Percentiles rank a stretch among this genome's conserved stretches.
phyloP scores from a whole-genome alignment of 2,113 vertebrate genomes.

The Pagrus major region DNA sequence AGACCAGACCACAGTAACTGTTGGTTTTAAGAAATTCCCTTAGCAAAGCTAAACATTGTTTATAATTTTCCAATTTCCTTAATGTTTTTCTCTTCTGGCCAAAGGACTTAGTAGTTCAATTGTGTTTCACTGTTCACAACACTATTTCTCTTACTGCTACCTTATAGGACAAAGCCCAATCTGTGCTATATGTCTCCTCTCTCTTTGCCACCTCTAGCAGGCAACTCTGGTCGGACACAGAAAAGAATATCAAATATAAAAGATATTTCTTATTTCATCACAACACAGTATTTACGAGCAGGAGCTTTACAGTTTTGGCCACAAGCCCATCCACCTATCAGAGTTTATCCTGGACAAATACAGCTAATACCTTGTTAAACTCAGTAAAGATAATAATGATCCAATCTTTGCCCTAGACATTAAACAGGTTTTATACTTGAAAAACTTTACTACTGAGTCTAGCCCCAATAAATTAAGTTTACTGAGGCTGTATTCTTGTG shows the following conservation, averaged over 20 bases:
- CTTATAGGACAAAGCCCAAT: not conserved
- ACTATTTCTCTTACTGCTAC: not conserved
- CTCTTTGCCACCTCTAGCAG: not conserved
- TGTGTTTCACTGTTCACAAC: not conserved
- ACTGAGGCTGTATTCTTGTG: not conserved
- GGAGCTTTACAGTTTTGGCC: not conserved
- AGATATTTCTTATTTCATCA: not conserved
- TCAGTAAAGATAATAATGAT: not conserved
- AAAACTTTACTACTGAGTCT: not conserved
- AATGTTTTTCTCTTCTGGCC: not conserved
- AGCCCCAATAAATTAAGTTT: not conserved
- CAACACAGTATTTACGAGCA: not conserved
- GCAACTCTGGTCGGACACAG: not conserved
- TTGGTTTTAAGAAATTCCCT: not conserved
- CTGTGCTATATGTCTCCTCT: not conserved
- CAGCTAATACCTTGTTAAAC: not conserved
- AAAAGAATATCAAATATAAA: not conserved
- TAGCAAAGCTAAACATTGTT: not conserved
- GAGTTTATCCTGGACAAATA: not conserved
- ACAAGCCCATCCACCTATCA: not conserved
- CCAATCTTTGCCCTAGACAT: not conserved
- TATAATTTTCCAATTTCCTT: not conserved
- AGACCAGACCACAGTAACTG: not conserved
- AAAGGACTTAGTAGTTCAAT: not conserved
- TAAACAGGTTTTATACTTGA: not conserved